A percentile compares a stretch with the other conserved stretches of the same genome.
Conservation (phyloP, 2,888 invertebrate species). For the Deilephila porcellus region DNA sequence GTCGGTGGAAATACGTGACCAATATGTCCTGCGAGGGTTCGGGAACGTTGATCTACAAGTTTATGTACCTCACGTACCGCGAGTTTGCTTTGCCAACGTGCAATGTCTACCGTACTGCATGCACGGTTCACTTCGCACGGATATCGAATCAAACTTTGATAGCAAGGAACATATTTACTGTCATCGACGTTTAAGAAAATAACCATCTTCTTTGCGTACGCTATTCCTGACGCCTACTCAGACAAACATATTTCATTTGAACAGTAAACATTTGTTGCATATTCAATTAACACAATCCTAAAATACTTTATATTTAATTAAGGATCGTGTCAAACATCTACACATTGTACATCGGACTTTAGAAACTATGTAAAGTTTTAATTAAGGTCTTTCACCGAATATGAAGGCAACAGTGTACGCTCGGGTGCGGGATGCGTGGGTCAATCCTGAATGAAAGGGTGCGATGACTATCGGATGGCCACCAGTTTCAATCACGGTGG, state of each 20-base stretch:
- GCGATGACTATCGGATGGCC: constrained; percentile 72
- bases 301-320: constrained; percentile 49
- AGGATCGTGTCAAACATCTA: constrained; percentile 48
- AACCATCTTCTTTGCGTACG: not conserved
- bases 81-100: constrained; percentile 79
- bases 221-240: not conserved
- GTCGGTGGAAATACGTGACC: constrained; percentile 77
- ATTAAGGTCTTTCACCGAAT: constrained; percentile 74
- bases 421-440: constrained; percentile 58
- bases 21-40: constrained; percentile 73
- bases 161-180: constrained; percentile 61
- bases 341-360: constrained; percentile 47
- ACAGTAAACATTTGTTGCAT: constrained; percentile 27
- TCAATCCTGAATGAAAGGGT: constrained; percentile 67
- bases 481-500: constrained; percentile 74
- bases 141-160: constrained; percentile 73
- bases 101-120: constrained; percentile 69
- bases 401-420: constrained; percentile 52
- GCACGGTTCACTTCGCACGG: constrained; percentile 56
- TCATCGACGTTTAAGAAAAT: constrained; percentile 46
- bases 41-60: constrained; percentile 57
- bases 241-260: not conserved
- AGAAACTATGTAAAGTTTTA: constrained; percentile 71
- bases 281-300: constrained; percentile 28
- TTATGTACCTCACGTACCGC: constrained; percentile 76